These are phyloP conservation scores for Dyspetes luteomarginatus DNA, from an alignment of 2,888 invertebrate species.

Conservation along the genomic window DNA sequence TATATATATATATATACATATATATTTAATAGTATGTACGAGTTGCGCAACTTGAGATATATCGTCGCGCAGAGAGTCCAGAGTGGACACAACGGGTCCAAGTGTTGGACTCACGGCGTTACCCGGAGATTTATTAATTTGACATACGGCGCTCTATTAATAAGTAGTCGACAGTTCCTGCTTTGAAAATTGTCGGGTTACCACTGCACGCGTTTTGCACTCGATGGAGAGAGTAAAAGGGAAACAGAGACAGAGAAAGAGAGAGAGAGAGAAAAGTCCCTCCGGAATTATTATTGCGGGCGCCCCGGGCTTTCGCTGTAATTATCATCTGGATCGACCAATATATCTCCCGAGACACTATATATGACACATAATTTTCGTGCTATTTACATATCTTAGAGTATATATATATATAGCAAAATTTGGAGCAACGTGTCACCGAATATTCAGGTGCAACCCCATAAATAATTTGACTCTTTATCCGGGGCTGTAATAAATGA, in stretches of 20 bases:
- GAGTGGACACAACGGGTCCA: constrained; percentile 64
- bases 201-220: constrained; percentile 28
- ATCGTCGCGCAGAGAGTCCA: constrained; percentile 47
- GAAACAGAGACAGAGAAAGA: no score
- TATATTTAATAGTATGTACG: constrained; percentile 23
- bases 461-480: not conserved
- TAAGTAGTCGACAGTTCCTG: constrained; percentile 69
- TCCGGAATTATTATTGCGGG: constrained; percentile 60
- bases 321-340: constrained; percentile 69
- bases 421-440: constrained; percentile 19
- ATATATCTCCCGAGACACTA: constrained; percentile 52
- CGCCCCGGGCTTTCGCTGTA: constrained; percentile 54
- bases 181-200: constrained; percentile 67
- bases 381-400: constrained; percentile 53
- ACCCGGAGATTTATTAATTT: constrained; percentile 70
- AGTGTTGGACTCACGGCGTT: constrained; percentile 45
- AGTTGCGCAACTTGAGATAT: constrained; percentile 58
- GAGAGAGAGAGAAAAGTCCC: constrained; percentile 20
- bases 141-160: constrained; percentile 70
- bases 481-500: not conserved
- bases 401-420: not conserved
- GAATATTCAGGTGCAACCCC: constrained; percentile 6
- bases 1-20: no score
- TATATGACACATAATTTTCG: constrained; percentile 45
- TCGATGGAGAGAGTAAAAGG: constrained; percentile 52